Conservation (phyloP, 2,888 invertebrate genomes). For the Cephus sareptanus region DNA sequence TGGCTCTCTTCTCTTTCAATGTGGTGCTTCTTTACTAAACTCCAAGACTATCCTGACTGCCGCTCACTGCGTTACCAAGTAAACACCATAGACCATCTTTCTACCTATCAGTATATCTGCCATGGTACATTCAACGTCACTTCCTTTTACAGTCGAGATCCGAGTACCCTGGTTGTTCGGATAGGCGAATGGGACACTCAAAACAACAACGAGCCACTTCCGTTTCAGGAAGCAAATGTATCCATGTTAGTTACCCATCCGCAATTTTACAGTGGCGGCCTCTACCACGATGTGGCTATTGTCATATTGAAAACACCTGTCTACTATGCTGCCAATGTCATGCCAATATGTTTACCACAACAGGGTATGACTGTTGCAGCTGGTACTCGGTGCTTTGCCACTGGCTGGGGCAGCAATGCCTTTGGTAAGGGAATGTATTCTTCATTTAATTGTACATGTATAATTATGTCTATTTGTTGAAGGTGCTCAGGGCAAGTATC, state of each 20-base stretch:
- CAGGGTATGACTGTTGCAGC: conserved; percentile 63
- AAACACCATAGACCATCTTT: conserved; percentile 1
- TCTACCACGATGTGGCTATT: conserved; percentile 82
- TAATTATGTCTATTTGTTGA: conserved; percentile 10
- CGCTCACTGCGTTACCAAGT: conserved; percentile 77
- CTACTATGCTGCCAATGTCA: conserved; percentile 74
- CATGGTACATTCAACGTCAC: neutral
- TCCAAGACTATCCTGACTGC: conserved; percentile 82
- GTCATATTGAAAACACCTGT: conserved; percentile 75
- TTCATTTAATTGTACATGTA: neutral
- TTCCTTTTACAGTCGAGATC: conserved; percentile 35
- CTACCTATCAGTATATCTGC: neutral
- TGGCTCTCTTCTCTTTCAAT: conserved; percentile 73
- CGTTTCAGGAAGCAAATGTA: conserved; percentile 76
- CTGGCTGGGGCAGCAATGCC: conserved; percentile 81
- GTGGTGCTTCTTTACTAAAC: conserved; percentile 84
- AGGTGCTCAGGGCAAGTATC: conserved; percentile 68
- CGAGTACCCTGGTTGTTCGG: conserved; percentile 68
- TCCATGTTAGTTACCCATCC: conserved; percentile 72
- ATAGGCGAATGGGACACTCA: conserved; percentile 87
- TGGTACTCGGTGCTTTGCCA: conserved; percentile 73
- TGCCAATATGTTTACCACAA: conserved; percentile 76
- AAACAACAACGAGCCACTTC: conserved; percentile 74
- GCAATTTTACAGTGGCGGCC: conserved; percentile 73
- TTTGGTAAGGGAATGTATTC: conserved; percentile 68